These are phyloP conservation scores for Pilophorus perplexus DNA, from an alignment of 2,888 invertebrate species.

Conservation along the genomic window DNA sequence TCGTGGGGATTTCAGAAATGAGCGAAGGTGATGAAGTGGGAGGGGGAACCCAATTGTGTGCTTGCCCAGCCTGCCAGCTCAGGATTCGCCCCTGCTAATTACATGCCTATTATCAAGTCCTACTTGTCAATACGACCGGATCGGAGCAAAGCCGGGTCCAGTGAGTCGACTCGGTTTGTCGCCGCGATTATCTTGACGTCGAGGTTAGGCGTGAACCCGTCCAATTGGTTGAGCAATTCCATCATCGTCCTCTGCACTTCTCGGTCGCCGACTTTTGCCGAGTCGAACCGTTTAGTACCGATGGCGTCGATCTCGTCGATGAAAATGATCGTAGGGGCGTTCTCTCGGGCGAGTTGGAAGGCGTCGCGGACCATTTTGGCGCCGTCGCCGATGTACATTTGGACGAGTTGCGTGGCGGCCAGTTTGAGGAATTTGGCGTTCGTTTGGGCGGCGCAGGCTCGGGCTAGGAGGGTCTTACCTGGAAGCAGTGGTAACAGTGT, in stretches of 20 bases:
- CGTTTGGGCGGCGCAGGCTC: constrained; percentile 99
- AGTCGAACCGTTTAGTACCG: constrained; percentile 89
- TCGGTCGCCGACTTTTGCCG: constrained; percentile 98
- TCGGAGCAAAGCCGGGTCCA: constrained; percentile 94
- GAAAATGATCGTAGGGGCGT: constrained; percentile 98
- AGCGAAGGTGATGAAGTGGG: no score
- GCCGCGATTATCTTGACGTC: constrained; percentile 91
- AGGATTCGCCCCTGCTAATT: no score
- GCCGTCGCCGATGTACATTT: constrained; percentile 98
- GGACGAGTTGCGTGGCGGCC: constrained; percentile 97
- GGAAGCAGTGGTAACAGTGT: neutral
- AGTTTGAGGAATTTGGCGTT: constrained; percentile 98
- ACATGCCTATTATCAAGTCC: no score
- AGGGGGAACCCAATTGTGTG: no score
- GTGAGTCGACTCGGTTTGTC: constrained; percentile 96
- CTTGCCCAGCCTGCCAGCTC: no score
- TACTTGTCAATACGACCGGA: constrained; percentile 84
- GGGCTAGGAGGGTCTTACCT: constrained; percentile 57
- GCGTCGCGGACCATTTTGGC: constrained; percentile 97
- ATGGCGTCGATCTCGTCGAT: constrained; percentile 99
- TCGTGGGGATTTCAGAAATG: no score
- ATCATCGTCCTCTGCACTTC: constrained; percentile 99
- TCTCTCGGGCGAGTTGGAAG: constrained; percentile 96
- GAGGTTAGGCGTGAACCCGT: constrained; percentile 96
- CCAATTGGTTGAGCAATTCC: constrained; percentile 94